Percentiles rank a stretch among this genome's conserved stretches.
Conservation (phyloP, 1,140 invertebrate genomes). For the Pogonognathellus flavescens region DNA sequence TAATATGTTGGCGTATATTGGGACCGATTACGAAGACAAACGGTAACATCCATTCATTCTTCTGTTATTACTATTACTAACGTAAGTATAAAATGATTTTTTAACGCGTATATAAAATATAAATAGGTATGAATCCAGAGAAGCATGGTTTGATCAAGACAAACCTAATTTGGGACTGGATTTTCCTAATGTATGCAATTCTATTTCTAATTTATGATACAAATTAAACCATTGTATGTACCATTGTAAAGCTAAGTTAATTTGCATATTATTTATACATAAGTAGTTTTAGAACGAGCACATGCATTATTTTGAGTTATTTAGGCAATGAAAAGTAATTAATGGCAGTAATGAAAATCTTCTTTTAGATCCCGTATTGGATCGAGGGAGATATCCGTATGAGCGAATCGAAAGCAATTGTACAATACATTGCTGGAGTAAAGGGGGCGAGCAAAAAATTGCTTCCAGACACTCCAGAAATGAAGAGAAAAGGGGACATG, state of each 20-base stretch:
- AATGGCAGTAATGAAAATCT: no score
- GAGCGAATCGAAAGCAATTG: conserved; percentile 57
- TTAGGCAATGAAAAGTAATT: no score
- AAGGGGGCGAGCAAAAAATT: conserved; percentile 5
- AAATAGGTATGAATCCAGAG: conserved; percentile 24
- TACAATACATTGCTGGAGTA: conserved; percentile 47
- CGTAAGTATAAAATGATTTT: no score
- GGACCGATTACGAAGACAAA: conserved; percentile 58
- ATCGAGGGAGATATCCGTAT: conserved; percentile 57
- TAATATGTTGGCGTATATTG: conserved; percentile 47
- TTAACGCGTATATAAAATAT: no score
- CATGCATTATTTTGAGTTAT: no score
- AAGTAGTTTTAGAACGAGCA: no score
- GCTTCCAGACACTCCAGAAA: neutral
- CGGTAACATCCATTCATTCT: no score
- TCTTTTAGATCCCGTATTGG: conserved; percentile 58
- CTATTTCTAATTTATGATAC: neutral
- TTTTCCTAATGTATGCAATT: conserved; percentile 58
- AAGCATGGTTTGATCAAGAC: conserved; percentile 24
- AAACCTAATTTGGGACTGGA: conserved; percentile 52
- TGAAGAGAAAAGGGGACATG: neutral
- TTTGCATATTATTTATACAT: no score
- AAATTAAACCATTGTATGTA: no score
- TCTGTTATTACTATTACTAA: no score
- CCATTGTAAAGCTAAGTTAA: no score